Conservation (phyloP, 1,140 invertebrate genomes). For the Oryctes rhinoceros region DNA sequence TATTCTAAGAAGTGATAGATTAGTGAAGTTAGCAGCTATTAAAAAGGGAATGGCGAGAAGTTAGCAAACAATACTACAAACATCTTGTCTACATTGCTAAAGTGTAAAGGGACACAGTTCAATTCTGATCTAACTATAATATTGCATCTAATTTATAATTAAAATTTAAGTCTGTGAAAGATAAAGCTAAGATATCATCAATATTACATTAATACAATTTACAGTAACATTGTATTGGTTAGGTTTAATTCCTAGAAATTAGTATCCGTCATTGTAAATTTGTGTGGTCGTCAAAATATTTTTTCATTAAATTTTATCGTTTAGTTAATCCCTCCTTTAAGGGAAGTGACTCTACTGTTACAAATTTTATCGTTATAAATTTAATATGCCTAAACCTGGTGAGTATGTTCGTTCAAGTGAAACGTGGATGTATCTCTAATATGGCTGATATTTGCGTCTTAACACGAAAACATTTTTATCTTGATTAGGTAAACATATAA, state of each 20-base stretch:
- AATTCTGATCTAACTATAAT: too few species aligned
- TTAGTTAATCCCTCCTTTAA: not conserved
- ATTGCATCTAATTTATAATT: too few species aligned
- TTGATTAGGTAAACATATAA: conserved; percentile 79
- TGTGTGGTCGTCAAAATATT: conserved; percentile 29
- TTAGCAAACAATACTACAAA: too few species aligned
- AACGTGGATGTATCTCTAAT: conserved; percentile 5
- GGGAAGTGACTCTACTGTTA: not conserved
- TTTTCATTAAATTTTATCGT: conserved; percentile 28
- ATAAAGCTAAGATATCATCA: too few species aligned
- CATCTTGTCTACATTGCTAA: too few species aligned
- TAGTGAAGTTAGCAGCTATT: too few species aligned
- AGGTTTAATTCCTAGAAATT: not conserved
- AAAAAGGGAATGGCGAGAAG: too few species aligned
- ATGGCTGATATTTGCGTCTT: conserved; percentile 10
- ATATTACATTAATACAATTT: not conserved
- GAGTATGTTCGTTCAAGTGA: not conserved
- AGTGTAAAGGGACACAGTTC: too few species aligned
- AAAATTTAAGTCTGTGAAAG: too few species aligned
- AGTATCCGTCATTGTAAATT: conserved; percentile 32
- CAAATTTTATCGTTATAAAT: conserved; percentile 31
- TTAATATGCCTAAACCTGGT: conserved; percentile 41
- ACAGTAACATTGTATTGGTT: conserved; percentile 14
- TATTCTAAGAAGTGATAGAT: not conserved
- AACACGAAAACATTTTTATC: conserved; percentile 6